Base-by-base conservation (phyloP, 2,888 invertebrate genomes). In the Drosophila ezoana region DNA sequence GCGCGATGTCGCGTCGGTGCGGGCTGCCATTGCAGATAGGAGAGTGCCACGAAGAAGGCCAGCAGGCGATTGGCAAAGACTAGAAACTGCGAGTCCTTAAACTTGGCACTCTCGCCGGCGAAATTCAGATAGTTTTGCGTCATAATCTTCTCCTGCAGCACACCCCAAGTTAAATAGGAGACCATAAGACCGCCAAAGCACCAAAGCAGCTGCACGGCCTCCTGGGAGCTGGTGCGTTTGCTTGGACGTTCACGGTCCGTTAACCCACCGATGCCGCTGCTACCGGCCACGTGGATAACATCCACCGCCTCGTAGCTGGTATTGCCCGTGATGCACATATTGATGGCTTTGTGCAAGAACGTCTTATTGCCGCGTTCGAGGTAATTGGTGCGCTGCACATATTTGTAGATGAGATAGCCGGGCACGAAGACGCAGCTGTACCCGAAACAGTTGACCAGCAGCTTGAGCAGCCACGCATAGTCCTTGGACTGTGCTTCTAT, bases 91-190 rank as follows among this genome's bases (percentile, higher is more conserved):
- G 99, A 98, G 93, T 99, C 98, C 86, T 94, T 95, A 92, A 99
- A 99, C 73, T 94, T 94, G 28, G 90, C 79, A 67, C 93, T 93
- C 65, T 94, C 94, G 14, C 95, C 96, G 75, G 93, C 93, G 0
- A 93, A 87, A 92, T 95, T 94, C 35, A 93, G 93, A 91, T 97
- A 97, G 84, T 93, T 94, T 94, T 96, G 93, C 0, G 99, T 99
- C 98, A 99, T 99, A 63, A 99, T 97, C 93, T 98, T 97, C 93
- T 99, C 99, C 92, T 99, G 99, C 69, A 99, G 93, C 69, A 99
- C 94, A 6, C 99, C 99, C 99, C 99, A 99, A 63, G 97, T 96
- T 28, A 99, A 93, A 90, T 98, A 99, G 40, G 98, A 96, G 5
- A 95, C 93, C 95, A 98, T 98, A 10, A 99, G 94, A 0, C 99